A percentile compares a stretch with the other conserved stretches of the same genome.
phyloP scores from a whole-genome alignment of 2,113 vertebrate genomes.

The Myodes glareolus region DNA sequence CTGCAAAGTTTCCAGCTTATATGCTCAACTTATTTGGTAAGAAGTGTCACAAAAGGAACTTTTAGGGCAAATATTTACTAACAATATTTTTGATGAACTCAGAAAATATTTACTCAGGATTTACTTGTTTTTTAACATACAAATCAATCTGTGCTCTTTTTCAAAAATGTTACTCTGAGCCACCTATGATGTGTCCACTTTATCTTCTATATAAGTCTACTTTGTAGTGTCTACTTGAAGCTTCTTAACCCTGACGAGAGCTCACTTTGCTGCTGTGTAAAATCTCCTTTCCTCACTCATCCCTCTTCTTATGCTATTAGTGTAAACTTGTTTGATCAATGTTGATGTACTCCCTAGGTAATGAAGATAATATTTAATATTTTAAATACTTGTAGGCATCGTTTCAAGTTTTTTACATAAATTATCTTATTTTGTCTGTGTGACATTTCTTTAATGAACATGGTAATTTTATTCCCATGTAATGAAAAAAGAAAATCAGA shows the following conservation, averaged over 20 bases:
- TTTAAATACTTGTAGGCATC: neutral
- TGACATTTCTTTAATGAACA: neutral
- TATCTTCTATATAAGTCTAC: neutral
- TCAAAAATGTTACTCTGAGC: neutral
- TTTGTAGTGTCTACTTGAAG: neutral
- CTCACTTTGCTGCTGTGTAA: neutral
- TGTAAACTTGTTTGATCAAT: neutral
- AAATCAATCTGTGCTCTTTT: neutral
- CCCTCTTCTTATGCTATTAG: neutral
- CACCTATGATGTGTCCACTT: neutral
- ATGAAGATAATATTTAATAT: constrained; percentile 29
- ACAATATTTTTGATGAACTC: neutral
- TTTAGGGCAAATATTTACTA: constrained; percentile 49
- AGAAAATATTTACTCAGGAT: neutral
- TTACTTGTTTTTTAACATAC: constrained; percentile 24
- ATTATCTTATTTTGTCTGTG: constrained; percentile 10
- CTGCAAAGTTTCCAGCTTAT: neutral
- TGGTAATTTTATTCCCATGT: neutral
- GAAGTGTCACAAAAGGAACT: neutral
- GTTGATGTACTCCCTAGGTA: neutral
- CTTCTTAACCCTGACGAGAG: neutral
- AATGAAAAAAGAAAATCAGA: neutral
- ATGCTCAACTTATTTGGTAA: neutral
- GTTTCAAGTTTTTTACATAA: neutral
- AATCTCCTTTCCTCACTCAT: neutral